A percentile compares a stretch with the other conserved stretches of the same genome.
phyloP scores from a whole-genome alignment of 2,888 invertebrate species.

The Luffia ferchaultella region DNA sequence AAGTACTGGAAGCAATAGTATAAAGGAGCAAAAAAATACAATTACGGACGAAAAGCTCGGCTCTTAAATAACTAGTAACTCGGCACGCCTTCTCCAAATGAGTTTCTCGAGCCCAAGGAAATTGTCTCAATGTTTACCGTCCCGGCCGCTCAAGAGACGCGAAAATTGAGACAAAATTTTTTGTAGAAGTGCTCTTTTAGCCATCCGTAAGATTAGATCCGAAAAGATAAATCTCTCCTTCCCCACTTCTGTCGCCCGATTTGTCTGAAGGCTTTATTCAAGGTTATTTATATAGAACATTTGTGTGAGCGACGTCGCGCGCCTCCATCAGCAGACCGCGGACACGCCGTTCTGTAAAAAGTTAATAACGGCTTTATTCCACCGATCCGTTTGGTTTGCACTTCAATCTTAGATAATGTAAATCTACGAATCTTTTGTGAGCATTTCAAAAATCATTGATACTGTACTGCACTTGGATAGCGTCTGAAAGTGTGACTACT shows the following conservation, averaged over 20 bases:
- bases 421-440: no score
- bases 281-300: constrained; percentile 36
- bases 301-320: constrained; percentile 45
- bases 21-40: background rate
- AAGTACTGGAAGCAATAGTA: background rate
- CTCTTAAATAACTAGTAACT: background rate
- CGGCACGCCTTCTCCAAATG: background rate
- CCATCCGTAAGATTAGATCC: constrained; percentile 61
- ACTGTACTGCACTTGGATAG: no score
- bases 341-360: background rate
- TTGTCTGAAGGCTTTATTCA: constrained; percentile 37
- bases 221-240: constrained; percentile 55
- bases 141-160: constrained; percentile 23
- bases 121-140: constrained; percentile 35
- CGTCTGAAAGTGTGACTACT: no score
- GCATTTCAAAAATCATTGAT: no score
- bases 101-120: constrained; percentile 23
- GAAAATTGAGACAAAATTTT: constrained; percentile 34
- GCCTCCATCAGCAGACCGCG: constrained; percentile 23
- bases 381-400: background rate
- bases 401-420: no score
- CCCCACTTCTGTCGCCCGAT: constrained; percentile 26
- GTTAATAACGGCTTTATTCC: background rate
- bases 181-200: constrained; percentile 51
- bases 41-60: background rate